Evolutionary conservation across 2,888 invertebrate genomes (phyloP), one percentile per base, ranked within the genome.

Genomic region (Oligia strigilis): DNA sequence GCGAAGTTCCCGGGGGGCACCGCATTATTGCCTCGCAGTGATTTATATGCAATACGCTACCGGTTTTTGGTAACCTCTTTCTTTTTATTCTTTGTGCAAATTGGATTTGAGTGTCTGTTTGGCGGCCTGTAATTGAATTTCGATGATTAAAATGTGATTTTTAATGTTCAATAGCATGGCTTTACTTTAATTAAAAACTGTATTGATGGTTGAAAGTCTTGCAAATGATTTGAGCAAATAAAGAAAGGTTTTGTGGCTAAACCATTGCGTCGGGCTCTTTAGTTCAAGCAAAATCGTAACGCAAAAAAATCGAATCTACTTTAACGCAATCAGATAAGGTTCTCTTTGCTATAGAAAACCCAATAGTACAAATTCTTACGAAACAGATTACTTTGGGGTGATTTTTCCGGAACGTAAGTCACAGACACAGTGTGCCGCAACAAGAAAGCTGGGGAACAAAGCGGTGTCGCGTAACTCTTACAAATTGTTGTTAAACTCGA

Each of bases 21-120:
- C 82, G 93, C 97, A 95, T 96, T 97, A 97, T 97, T 97, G 95
- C 95, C 91, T 91, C 87, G 84, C 88, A 84, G 96, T 97, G 97
- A 97, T 97, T 97, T 97, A 97, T 96, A 93, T 88, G 91, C 88
- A 88, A 80, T 78, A 75, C 84, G 95, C 95, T 94, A 95, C 94
- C 94, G 93, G 93, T 91, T 92, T 92, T 92, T 81, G 88, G 89
- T 85, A 86, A 84, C 88, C 88, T 90, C 91, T 90, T 89, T 88
- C 87, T 90, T 81, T 88, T 89, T 83, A 78, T 85, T 73, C 78
- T 89, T 86, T 77, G 52, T 62, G 70, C 87, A 87, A 80, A 75
- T 65, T 66, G 23, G 29, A 82, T 82, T 67, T 66, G 66, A 66
- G 36, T 77, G 69, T 82, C 86, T 40, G 69, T 78, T 36, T 72